A percentile compares a stretch with the other conserved stretches of the same genome.
phyloP scores from a whole-genome alignment of 2,888 invertebrate genomes.

The Cantharis rustica region DNA sequence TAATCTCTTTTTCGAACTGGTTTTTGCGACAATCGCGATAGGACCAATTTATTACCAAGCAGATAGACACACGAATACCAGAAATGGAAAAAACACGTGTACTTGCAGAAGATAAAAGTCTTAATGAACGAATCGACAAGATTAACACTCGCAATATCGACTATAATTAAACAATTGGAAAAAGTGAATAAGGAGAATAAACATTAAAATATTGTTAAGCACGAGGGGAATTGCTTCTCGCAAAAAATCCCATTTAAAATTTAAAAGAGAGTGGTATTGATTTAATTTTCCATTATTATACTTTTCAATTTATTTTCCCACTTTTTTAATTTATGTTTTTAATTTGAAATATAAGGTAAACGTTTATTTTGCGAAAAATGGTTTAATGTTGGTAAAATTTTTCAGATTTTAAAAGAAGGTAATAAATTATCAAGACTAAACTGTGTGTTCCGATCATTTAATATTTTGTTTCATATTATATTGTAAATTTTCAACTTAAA shows the following conservation, averaged over 20 bases:
- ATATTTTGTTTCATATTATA: background rate
- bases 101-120: constrained; percentile 49
- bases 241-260: background rate
- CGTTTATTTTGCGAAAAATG: background rate
- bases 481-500: constrained; percentile 1
- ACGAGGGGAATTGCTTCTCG: background rate
- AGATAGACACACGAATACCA: constrained; percentile 44
- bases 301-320: background rate
- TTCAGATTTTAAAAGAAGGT: background rate
- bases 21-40: constrained; percentile 51
- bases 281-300: background rate
- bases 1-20: constrained; percentile 46
- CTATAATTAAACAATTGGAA: background rate
- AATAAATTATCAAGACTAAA: background rate
- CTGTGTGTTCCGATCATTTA: background rate
- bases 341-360: background rate
- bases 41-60: constrained; percentile 48
- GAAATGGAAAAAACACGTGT: constrained; percentile 53
- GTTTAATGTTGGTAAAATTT: background rate
- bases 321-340: background rate
- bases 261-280: background rate
- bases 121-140: constrained; percentile 51
- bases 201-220: background rate
- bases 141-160: constrained; percentile 41
- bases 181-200: background rate